A percentile compares a stretch with the other conserved stretches of the same genome.
phyloP scores from a whole-genome alignment of 2,888 invertebrate genomes.

The Drosophila koepferae region DNA sequence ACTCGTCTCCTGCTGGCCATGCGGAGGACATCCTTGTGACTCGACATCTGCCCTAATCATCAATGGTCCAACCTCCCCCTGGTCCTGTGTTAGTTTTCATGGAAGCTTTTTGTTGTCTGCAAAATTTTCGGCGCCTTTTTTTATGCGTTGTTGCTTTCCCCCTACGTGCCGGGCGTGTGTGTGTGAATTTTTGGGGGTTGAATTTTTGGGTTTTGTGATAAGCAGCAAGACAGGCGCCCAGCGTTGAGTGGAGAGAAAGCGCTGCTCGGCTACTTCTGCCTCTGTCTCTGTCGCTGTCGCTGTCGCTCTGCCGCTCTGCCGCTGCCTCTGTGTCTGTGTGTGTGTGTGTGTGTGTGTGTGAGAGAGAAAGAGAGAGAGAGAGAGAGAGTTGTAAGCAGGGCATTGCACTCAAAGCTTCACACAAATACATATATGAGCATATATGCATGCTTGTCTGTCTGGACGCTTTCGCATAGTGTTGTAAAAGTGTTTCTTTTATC shows the following conservation, averaged over 20 bases:
- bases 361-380: slow-evolving; percentile 17
- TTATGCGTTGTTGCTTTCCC: slow-evolving; percentile 18
- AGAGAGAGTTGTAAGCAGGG: slow-evolving; percentile 72
- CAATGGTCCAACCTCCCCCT: slow-evolving; percentile 28
- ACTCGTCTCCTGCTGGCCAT: slow-evolving; percentile 4
- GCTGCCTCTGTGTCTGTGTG: neutral
- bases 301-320: neutral
- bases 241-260: slow-evolving; percentile 51
- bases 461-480: slow-evolving; percentile 42
- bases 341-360: no score
- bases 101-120: slow-evolving; percentile 80
- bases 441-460: neutral
- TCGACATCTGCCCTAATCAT: slow-evolving; percentile 77
- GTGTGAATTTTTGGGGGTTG: slow-evolving; percentile 69
- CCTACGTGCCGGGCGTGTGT: slow-evolving; percentile 3
- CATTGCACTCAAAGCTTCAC: slow-evolving; percentile 70
- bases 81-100: slow-evolving; percentile 66
- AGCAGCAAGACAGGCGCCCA: slow-evolving; percentile 76
- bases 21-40: slow-evolving; percentile 51
- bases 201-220: slow-evolving; percentile 71
- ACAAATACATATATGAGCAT: neutral
- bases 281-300: neutral
- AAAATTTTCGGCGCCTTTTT: slow-evolving; percentile 71
- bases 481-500: slow-evolving; percentile 39
- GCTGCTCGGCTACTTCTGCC: slow-evolving; percentile 10